Evolutionary conservation across 2,888 invertebrate species (phyloP), one percentile per base, ranked within the genome.

Genomic region (Amaurobius ferox): DNA sequence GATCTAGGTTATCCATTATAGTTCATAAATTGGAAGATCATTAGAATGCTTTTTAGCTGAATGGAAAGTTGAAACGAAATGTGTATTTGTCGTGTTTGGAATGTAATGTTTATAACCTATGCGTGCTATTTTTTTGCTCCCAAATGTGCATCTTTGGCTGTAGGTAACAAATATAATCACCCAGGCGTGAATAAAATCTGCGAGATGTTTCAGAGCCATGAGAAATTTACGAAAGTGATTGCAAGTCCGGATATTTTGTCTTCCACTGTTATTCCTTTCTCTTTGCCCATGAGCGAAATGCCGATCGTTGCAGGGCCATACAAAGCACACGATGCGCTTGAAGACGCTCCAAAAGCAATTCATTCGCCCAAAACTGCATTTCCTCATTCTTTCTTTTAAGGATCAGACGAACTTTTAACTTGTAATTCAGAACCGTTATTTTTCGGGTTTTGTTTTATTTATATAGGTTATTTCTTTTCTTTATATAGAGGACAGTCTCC

Each of bases 171-270:
- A 55, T 23, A 23, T 55, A 55, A 55, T 55, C 55, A 55, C 23
- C 23, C 55, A 23, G 23, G 23, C 55, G 55, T 55, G 23, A n/a
- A 55, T 23, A 23, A n/a, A 55, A 23, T 6, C 16, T 23, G 19
- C 16, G 1, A 7, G 55, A 55, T 55, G 16, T 11, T 55, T 55
- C 3, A 9, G 44, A 16, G 2, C 16, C 16, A 16, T 44, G 55
- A 23, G 55, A 55, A 55, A 23, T 55, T 55, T 55, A 1, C 23
- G 55, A 55, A 55, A 55, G 55, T 55, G 55, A 55, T 55, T 55
- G 55, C 55, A 16, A 16, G 44, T 2, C 6, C 44, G 55, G 55
- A 55, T 55, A 55, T 23, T 23, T 23, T 55, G 23, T 23, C 55
- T 55, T 55, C 55, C 23, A 23, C 55, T 23, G 55, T 55, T 55